Evolutionary conservation across 2,113 vertebrate species (phyloP), one percentile per base, ranked within the genome.

Genomic region (Cyanoderma ruficeps): DNA sequence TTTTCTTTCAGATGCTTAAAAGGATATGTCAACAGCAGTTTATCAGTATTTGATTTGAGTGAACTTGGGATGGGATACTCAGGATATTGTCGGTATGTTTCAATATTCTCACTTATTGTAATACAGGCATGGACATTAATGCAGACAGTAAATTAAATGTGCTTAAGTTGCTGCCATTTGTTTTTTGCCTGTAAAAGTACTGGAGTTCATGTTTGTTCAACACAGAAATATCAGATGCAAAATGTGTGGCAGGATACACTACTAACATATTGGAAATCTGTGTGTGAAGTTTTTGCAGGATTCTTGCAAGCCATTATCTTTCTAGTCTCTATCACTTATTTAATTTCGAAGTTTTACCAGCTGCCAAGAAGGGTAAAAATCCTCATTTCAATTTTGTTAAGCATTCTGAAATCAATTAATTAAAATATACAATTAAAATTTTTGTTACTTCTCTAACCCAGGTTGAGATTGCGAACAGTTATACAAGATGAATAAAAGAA

Each of bases 1-100:
- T 96, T 84, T 90, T 64, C 50, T 94, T 92, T 65, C 97, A 99
- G 99, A 78, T 99, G 99, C 97, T 98, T 99, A 76, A 98, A 95
- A 72, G 99, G 99, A n/a, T 99, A 99, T 72, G 98, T 99, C 96
- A 99, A 99, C 98, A 99, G 99, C 93, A 99, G 99, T 96, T 97
- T 99, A 67, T 99, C 99, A 33, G 98, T 99, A 53, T 99, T 99
- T 97, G 98, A 99, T 93, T 97, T 99, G 98, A 98, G 98, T 79
- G 98, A 98, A 49, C 97, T 98, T 55, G 98, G 97, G 5, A 98
- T 99, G 88, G 98, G 97, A 71, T 98, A 98, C 75, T 96, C 97
- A 4, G 98, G 98, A 81, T 99, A 98, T 94, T 99, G 99, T 98
- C 98, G 99, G 98, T 99, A 97, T 2, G 87, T 90, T 80, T n/a